phyloP scores from a whole-genome alignment of 23 tunicate genomes.

The Styela clava region DNA sequence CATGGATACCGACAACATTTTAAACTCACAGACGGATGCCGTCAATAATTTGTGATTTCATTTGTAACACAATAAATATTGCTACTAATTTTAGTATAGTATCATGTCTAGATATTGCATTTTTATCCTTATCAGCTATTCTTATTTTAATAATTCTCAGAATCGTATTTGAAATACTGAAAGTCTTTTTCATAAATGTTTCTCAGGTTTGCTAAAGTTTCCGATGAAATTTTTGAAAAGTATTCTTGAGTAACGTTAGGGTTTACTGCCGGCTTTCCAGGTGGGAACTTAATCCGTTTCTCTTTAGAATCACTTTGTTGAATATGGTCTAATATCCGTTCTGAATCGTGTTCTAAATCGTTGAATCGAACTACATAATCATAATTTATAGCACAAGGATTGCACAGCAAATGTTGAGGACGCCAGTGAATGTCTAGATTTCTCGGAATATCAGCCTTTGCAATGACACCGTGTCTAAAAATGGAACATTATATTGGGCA shows the following conservation, averaged over 20 bases:
- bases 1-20: no score
- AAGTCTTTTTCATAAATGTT: conserved; percentile 58
- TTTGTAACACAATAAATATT: no score
- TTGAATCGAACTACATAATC: conserved; percentile 66
- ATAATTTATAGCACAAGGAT: conserved; percentile 59
- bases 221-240: conserved; percentile 25
- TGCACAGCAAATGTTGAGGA: conserved; percentile 64
- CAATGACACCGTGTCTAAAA: conserved; percentile 6
- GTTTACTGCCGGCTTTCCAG: conserved; percentile 7
- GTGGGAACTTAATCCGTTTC: conserved; percentile 41
- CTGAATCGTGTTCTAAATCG: conserved; percentile 51
- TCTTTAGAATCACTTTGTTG: conserved; percentile 22
- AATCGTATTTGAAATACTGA: conserved; percentile 43
- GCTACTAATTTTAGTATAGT: no score
- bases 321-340: conserved; percentile 37
- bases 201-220: conserved; percentile 26
- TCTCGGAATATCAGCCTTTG: not conserved
- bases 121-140: no score
- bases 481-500: no score
- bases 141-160: conserved; percentile 7
- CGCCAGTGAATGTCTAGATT: conserved; percentile 77
- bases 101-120: no score
- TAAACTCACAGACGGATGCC: no score
- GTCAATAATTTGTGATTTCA: no score
- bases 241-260: conserved; percentile 21